Percentiles rank a stretch among this genome's conserved stretches.
These are phyloP conservation scores for Narcine bancroftii DNA, from an alignment of 2,113 vertebrate genomes.

Conservation along the genomic window DNA sequence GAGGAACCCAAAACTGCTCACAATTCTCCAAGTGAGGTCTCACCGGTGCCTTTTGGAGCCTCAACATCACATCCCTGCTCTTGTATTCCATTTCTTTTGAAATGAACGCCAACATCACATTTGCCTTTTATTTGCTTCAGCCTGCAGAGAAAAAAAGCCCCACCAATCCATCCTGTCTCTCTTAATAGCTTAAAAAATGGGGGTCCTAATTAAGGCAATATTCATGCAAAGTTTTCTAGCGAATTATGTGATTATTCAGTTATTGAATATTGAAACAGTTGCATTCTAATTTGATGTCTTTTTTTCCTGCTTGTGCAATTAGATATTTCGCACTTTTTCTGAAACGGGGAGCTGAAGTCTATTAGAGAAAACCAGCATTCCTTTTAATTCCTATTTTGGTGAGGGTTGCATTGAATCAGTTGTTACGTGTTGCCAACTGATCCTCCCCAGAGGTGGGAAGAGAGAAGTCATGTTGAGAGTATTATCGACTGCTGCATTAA, in stretches of 20 bases:
- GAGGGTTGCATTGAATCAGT: not conserved
- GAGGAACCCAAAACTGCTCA: too few species aligned
- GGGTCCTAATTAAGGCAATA: too few species aligned
- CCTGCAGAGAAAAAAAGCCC: too few species aligned
- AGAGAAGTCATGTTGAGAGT: too few species aligned
- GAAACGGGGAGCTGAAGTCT: not conserved
- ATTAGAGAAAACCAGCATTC: not conserved
- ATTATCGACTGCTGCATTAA: not conserved
- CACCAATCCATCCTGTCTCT: too few species aligned
- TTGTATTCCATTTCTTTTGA: too few species aligned
- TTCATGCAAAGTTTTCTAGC: not conserved
- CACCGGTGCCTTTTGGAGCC: too few species aligned
- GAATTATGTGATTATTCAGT: not conserved
- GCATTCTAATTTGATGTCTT: not conserved
- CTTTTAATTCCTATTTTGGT: not conserved
- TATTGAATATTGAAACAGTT: not conserved
- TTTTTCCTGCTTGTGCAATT: not conserved
- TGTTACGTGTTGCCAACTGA: not conserved
- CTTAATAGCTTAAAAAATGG: too few species aligned
- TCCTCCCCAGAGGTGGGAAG: not conserved
- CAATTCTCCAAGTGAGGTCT: too few species aligned
- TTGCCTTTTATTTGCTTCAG: too few species aligned
- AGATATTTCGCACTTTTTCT: not conserved
- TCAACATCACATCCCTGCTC: too few species aligned
- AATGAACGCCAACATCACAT: too few species aligned